Evolutionary conservation across 2,888 invertebrate genomes (phyloP), one percentile per base, ranked within the genome.

Genomic region (Cyaniris semiargus): DNA sequence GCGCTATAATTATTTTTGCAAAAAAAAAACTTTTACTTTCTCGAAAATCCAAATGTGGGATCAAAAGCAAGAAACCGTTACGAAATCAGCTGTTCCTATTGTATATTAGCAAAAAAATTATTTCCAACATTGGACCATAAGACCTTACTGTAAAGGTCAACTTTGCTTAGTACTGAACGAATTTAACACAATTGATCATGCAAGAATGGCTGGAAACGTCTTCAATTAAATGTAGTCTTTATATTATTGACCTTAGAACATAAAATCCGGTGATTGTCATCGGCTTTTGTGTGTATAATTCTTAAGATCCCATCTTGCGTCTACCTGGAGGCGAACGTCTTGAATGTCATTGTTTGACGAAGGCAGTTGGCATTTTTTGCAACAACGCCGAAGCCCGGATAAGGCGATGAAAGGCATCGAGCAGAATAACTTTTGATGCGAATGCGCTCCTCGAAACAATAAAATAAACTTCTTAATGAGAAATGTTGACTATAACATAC

Each of bases 301-400:
- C 92, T 91, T 90, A 91, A 91, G 91, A 88, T 88, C 85, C 86
- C 91, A 92, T 93, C 92, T 93, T 92, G 88, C 88, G 83, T 84
- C 85, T 92, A 93, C 93, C 93, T 93, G 93, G 83, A 79, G 83
- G 83, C 79, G 74, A 82, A 76, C 82, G 83, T 85, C 83, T 85
- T 84, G 81, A 79, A 80, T 82, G 81, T 80, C 83, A 85, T 90
- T 90, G 89, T 90, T 85, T 82, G 83, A 58, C 76, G 80, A 80
- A 77, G 76, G 82, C 85, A 84, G 86, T 86, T 83, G 83, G 80
- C 81, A 80, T 85, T 89, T 89, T 87, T 87, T 82, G 80, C 80
- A 38, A 72, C 77, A 79, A 75, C 77, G 76, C 76, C 78, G 70
- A 75, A 76, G 75, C 71, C 66, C 34, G 60, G 76, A 38, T 15